Conservation (phyloP, 2,797 vertebrate species). For the Semaprochilodus insignis region DNA sequence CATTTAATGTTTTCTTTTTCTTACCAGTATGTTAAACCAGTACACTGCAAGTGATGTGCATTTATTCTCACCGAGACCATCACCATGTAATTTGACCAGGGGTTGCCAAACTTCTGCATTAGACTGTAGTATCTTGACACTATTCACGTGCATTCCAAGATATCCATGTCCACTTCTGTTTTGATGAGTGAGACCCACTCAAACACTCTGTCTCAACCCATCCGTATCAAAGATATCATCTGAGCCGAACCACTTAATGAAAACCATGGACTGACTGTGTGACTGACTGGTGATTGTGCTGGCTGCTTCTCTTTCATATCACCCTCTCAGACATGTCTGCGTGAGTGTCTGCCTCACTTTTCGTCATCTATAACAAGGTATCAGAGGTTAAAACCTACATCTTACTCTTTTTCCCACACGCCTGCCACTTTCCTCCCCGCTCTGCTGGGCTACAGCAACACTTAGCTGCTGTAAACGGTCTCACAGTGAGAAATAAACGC, state of each 20-base stretch:
- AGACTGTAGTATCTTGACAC: too few species aligned
- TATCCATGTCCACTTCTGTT: not conserved
- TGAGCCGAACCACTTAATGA: not conserved
- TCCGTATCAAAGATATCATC: not conserved
- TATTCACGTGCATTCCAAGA: too few species aligned
- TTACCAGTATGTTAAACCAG: too few species aligned
- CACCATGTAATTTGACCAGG: too few species aligned
- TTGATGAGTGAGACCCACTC: not conserved
- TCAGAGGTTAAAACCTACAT: slow-evolving; percentile 9
- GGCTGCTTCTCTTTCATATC: not conserved
- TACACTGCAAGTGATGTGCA: too few species aligned
- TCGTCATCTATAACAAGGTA: not conserved
- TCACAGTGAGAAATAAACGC: slow-evolving; percentile 74
- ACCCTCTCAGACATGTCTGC: not conserved
- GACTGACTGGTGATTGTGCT: not conserved
- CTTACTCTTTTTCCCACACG: not conserved
- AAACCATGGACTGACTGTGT: not conserved
- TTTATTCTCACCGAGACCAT: too few species aligned
- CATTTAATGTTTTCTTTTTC: too few species aligned
- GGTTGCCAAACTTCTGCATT: too few species aligned
- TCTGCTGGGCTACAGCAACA: slow-evolving; percentile 64
- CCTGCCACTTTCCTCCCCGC: slow-evolving; percentile 44
- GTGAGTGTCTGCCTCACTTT: not conserved
- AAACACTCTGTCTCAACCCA: not conserved
- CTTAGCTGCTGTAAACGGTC: slow-evolving; percentile 71